phyloP scores from a whole-genome alignment of 2,113 vertebrate genomes.

The Saimiri boliviensis region DNA sequence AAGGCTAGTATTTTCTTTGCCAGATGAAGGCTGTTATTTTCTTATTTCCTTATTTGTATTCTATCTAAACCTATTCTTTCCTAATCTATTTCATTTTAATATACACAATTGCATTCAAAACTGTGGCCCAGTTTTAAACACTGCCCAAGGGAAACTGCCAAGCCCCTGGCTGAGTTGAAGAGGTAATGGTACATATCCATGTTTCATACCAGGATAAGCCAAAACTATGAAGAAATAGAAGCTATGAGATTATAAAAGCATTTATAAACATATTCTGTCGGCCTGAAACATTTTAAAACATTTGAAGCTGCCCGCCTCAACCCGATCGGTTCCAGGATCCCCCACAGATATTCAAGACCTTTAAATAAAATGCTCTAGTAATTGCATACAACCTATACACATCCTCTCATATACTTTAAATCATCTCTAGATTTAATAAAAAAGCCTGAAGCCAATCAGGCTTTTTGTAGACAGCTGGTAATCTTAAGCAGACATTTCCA shows the following conservation, averaged over 20 bases:
- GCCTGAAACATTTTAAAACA: background rate
- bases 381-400: too few relatives aligned
- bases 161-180: background rate
- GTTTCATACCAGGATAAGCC: background rate
- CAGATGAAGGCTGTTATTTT: background rate
- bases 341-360: too few relatives aligned
- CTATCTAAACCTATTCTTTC: background rate
- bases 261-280: background rate
- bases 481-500: background rate
- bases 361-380: too few relatives aligned
- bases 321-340: too few relatives aligned
- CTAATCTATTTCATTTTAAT: background rate
- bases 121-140: conserved; percentile 23
- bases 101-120: background rate
- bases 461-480: background rate
- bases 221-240: background rate
- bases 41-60: background rate
- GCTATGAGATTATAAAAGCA: background rate
- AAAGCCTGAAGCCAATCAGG: background rate
- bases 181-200: background rate
- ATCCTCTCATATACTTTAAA: too few relatives aligned
- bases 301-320: background rate
- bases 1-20: background rate
- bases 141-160: background rate
- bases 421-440: background rate